Percentiles rank a stretch among this genome's conserved stretches.
Conservation (phyloP, 1,140 invertebrate species). For the Leguminivora glycinivorella region DNA sequence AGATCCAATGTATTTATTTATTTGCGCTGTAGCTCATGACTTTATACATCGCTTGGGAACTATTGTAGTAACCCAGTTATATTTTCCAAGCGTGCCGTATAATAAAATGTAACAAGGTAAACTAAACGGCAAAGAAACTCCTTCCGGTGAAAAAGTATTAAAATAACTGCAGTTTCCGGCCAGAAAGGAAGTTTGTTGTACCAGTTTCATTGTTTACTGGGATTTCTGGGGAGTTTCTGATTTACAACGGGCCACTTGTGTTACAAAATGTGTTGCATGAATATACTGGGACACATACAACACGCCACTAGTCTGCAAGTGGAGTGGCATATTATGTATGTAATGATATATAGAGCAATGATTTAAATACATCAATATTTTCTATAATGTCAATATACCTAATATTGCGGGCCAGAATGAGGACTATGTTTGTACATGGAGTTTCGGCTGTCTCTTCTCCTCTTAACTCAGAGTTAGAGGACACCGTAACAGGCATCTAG, state of each 20-base stretch:
- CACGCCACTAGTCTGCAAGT: too few species aligned
- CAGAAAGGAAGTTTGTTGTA: slow-evolving; percentile 16
- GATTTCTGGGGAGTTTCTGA: slow-evolving; percentile 1
- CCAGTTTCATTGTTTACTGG: not conserved
- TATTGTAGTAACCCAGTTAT: slow-evolving; percentile 26
- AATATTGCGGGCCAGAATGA: too few species aligned
- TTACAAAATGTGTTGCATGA: not conserved
- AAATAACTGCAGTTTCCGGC: slow-evolving; percentile 14
- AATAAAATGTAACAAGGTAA: slow-evolving; percentile 21
- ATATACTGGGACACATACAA: too few species aligned
- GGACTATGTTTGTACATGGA: too few species aligned
- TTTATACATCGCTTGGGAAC: slow-evolving; percentile 21
- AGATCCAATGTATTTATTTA: slow-evolving; percentile 6
- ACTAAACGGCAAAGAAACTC: slow-evolving; percentile 2
- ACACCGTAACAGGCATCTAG: too few species aligned
- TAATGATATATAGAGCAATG: too few species aligned
- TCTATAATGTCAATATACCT: too few species aligned
- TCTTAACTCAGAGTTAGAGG: too few species aligned
- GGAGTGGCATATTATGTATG: too few species aligned
- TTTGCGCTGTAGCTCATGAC: slow-evolving; percentile 16
- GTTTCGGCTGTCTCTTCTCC: too few species aligned
- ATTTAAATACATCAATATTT: too few species aligned
- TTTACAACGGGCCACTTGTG: not conserved
- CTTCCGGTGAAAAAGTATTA: slow-evolving; percentile 4
- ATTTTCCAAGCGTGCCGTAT: slow-evolving; percentile 5